A percentile compares a stretch with the other conserved stretches of the same genome.
phyloP scores from a whole-genome alignment of 2,113 vertebrate species.

The rat (Rattus norvegicus) region GRCr8 NC_086033.1:70555001-70555500 shows the following conservation, averaged over 20 bases:
- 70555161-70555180: neutral
- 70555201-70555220: neutral
- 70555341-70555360: neutral
- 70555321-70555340: neutral
- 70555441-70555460: neutral
- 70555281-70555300: neutral
- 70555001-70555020: neutral
- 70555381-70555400: neutral
- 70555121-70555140: neutral
- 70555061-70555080: neutral
- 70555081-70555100: neutral
- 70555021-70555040: neutral
- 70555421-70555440: neutral
- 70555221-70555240: neutral
- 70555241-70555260: neutral
- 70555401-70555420: neutral
- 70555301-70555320: neutral
- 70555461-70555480: neutral
- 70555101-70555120: neutral
- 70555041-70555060: neutral
- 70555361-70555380: neutral
- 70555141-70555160: neutral
- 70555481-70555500: neutral
- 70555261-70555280: neutral
- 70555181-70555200: neutral